Conservation (phyloP, 1,140 invertebrate genomes). For the Apis mellifera region DNA sequence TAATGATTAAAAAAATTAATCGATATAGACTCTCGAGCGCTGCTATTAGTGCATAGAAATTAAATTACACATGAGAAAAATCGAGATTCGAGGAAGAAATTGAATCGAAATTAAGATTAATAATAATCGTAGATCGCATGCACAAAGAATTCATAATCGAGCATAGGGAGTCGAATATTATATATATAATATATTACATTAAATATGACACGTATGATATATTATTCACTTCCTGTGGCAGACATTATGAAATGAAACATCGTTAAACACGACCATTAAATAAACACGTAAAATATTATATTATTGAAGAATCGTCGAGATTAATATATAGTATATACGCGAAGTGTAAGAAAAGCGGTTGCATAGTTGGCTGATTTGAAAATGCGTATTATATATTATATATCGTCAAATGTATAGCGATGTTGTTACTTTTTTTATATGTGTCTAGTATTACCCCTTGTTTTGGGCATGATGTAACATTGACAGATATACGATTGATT, state of each 20-base stretch:
- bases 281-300: constrained; percentile 11
- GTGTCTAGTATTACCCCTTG: constrained; percentile 78
- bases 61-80: neutral
- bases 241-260: constrained; percentile 12
- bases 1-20: constrained; percentile 1
- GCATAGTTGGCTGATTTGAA: constrained; percentile 70
- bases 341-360: constrained; percentile 54
- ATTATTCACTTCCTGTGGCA: constrained; percentile 30
- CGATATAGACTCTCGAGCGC: constrained; percentile 23
- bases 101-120: neutral
- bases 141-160: constrained; percentile 4
- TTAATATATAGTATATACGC: neutral
- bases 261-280: constrained; percentile 8
- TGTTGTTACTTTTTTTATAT: constrained; percentile 79
- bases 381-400: constrained; percentile 71
- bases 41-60: constrained; percentile 39
- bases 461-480: constrained; percentile 80
- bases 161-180: constrained; percentile 19
- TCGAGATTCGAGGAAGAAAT: too few species aligned
- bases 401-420: constrained; percentile 75
- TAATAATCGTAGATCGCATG: constrained; percentile 24
- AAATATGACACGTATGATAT: neutral
- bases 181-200: too few species aligned
- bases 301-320: neutral
- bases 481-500: constrained; percentile 69